These are phyloP conservation scores for Speoplatyrhinus poulsoni DNA, from an alignment of 2,113 vertebrate species.

Conservation along the genomic window DNA sequence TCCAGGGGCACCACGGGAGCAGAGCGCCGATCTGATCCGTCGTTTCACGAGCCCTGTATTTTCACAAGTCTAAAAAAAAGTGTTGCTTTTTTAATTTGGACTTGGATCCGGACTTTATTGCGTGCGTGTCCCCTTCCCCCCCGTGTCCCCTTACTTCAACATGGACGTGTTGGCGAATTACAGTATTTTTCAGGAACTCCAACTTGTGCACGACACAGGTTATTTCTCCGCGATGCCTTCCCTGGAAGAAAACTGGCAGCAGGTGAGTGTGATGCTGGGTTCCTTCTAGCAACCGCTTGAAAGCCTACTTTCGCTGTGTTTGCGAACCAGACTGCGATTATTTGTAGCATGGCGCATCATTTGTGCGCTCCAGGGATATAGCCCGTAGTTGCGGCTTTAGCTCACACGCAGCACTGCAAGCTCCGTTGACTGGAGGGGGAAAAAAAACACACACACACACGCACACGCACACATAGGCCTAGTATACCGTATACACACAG, in stretches of 20 bases:
- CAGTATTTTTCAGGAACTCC: conserved; percentile 99
- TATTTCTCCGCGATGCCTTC: conserved; percentile 99
- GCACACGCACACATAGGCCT: neutral
- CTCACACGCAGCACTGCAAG: conserved; percentile 63
- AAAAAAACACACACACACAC: conserved; percentile 31
- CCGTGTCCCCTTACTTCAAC: conserved; percentile 72
- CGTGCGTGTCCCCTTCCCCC: conserved; percentile 35
- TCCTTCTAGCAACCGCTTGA: neutral
- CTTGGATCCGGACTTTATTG: conserved; percentile 77
- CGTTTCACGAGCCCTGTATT: neutral
- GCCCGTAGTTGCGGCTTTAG: conserved; percentile 55
- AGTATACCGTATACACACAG: neutral
- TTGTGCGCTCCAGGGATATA: conserved; percentile 35
- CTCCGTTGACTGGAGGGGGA: conserved; percentile 59
- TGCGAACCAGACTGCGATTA: too few species aligned
- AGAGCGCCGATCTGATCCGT: neutral
- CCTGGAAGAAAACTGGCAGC: conserved; percentile 99
- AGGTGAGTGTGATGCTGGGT: conserved; percentile 79
- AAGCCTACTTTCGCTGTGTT: too few species aligned
- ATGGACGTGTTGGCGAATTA: conserved; percentile 99
- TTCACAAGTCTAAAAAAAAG: conserved; percentile 33
- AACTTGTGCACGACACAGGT: conserved; percentile 98
- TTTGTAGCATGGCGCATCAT: conserved; percentile 8
- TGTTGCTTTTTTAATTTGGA: conserved; percentile 45
- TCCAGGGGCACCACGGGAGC: conserved; percentile 2